Percentiles rank a stretch among this genome's conserved stretches.
Evolutionary conservation across 1,140 invertebrate genomes (phyloP).

Genomic region (Penaeus chinensis): DNA sequence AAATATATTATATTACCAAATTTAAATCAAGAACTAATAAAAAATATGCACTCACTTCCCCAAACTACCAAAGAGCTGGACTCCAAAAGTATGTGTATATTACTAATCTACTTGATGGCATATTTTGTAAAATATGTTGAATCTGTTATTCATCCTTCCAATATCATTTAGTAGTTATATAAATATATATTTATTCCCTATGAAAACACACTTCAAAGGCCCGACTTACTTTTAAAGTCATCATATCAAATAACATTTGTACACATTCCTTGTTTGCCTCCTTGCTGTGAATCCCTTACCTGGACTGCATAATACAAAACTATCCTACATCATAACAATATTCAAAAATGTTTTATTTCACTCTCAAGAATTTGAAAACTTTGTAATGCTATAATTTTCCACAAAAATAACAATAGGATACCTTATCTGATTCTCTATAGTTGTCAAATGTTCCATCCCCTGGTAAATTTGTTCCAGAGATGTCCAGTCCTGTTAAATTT

Average conservation of each 20-base stretch:
- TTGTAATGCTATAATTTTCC: not conserved
- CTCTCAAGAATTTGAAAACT: not conserved
- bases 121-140: no score
- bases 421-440: conserved; percentile 32
- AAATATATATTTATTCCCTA: no score
- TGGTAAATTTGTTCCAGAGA: conserved; percentile 89
- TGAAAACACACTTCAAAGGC: no score
- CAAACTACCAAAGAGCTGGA: no score
- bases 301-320: not conserved
- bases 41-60: not conserved
- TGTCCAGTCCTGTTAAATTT: conserved; percentile 84
- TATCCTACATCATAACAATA: not conserved
- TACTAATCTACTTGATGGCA: no score
- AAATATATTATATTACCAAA: no score
- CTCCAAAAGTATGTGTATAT: no score
- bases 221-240: no score
- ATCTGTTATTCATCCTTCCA: no score
- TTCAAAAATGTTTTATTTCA: not conserved
- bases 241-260: no score
- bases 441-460: conserved; percentile 77
- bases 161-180: no score
- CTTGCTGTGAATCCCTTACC: not conserved
- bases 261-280: not conserved
- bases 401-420: not conserved
- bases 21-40: not conserved